These are phyloP conservation scores for Siphamia tubifer DNA, from an alignment of 2,113 vertebrate genomes.

Conservation along the genomic window DNA sequence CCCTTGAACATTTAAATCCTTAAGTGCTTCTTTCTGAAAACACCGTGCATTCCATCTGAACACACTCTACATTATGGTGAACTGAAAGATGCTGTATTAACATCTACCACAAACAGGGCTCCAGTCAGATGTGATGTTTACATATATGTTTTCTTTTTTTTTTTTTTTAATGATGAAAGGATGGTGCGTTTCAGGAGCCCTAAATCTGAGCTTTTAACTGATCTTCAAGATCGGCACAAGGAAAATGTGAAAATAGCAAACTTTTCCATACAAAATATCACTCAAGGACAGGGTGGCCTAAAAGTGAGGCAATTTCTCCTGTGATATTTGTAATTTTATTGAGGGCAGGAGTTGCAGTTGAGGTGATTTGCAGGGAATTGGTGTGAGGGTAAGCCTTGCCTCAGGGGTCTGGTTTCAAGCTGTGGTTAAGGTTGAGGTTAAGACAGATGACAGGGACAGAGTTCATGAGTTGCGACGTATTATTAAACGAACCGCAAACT, in stretches of 20 bases:
- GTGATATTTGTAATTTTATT: conserved; percentile 69
- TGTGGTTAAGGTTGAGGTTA: conserved; percentile 75
- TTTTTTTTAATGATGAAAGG: conserved; percentile 18
- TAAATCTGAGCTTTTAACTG: conserved; percentile 18
- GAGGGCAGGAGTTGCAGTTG: conserved; percentile 65
- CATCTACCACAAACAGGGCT: conserved; percentile 5
- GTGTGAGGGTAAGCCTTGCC: conserved; percentile 56
- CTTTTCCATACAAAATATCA: conserved; percentile 40
- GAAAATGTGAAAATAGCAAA: conserved; percentile 40
- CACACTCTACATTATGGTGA: not conserved
- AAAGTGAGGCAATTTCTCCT: conserved; percentile 54
- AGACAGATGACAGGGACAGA: conserved; percentile 71
- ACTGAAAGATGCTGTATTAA: not conserved
- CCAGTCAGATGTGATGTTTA: not conserved
- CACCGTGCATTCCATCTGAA: not conserved
- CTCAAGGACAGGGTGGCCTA: conserved; percentile 42
- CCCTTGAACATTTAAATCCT: no score
- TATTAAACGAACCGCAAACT: conserved; percentile 77
- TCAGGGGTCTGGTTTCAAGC: conserved; percentile 56
- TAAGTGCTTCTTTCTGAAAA: not conserved
- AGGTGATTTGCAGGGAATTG: conserved; percentile 63
- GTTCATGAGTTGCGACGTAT: conserved; percentile 72
- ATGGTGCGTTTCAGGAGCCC: conserved; percentile 15
- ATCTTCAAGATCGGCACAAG: conserved; percentile 27
- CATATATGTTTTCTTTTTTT: conserved; percentile 25